phyloP scores from a whole-genome alignment of 2,113 vertebrate species.

The Athene noctua region DNA sequence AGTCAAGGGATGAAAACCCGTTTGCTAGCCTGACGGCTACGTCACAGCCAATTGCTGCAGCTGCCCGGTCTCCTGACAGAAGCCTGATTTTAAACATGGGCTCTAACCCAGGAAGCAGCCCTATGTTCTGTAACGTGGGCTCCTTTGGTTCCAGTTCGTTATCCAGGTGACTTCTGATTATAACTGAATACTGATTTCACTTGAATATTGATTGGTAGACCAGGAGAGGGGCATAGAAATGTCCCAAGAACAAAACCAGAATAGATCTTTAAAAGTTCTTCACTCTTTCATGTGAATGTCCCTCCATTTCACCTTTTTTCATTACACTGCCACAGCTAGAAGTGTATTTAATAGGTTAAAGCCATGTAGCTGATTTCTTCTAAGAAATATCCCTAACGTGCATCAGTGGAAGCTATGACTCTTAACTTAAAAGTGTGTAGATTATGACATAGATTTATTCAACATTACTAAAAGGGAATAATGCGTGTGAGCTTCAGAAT shows the following conservation, averaged over 20 bases:
- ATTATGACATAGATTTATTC: neutral
- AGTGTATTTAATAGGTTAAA: neutral
- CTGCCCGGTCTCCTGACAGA: constrained; percentile 90
- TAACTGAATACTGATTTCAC: neutral
- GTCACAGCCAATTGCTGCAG: constrained; percentile 88
- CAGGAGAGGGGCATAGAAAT: neutral
- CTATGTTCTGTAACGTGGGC: constrained; percentile 86
- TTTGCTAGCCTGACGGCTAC: constrained; percentile 97
- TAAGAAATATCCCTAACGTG: neutral
- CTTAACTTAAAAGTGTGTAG: neutral
- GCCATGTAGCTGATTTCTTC: neutral
- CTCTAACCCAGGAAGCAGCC: constrained; percentile 87
- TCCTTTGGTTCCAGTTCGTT: constrained; percentile 92
- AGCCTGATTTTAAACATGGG: constrained; percentile 83
- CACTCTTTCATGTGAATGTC: neutral
- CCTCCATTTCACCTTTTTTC: neutral
- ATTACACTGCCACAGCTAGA: neutral
- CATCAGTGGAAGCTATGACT: neutral
- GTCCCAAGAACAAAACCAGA: neutral
- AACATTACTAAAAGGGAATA: neutral
- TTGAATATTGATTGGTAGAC: neutral
- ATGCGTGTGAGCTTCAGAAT: neutral
- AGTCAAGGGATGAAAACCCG: constrained; percentile 90
- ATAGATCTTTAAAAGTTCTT: neutral
- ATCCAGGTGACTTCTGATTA: constrained; percentile 87